Evolutionary conservation across 2,797 vertebrate genomes (phyloP).

Genomic region (Tokudaia tokunoshimensis): DNA sequence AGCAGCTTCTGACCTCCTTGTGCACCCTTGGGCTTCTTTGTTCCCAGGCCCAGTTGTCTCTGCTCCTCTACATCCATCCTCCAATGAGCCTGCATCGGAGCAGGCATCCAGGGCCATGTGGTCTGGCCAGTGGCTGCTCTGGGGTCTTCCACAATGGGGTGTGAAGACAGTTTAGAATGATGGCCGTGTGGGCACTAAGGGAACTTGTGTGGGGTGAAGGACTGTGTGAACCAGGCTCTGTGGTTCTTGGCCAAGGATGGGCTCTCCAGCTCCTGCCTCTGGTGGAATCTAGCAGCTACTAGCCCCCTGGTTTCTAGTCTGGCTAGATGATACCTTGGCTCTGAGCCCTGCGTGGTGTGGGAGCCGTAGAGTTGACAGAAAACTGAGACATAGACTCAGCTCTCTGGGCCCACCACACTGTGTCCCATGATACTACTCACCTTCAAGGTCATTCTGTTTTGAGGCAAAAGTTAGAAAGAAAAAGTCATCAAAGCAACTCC

Average conservation of each 20-base stretch:
- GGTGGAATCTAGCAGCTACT: neutral
- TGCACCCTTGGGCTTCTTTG: no score
- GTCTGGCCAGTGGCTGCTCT: neutral
- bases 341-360: neutral
- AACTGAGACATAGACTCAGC: neutral
- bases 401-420: neutral
- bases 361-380: neutral
- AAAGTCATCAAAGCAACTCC: neutral
- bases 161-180: neutral
- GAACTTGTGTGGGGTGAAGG: no score
- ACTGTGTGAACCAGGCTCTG: no score
- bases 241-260: neutral
- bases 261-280: neutral
- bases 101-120: neutral
- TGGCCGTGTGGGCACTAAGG: neutral
- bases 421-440: neutral
- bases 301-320: neutral
- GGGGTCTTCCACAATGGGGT: neutral
- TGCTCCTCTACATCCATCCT: neutral
- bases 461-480: slow-evolving; percentile 34
- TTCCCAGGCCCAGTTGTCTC: neutral
- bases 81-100: neutral
- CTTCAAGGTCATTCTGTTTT: neutral
- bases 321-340: neutral
- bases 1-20: neutral